phyloP scores from a whole-genome alignment of 2,888 invertebrate genomes.

The Dryocosmus kuriphilus region DNA sequence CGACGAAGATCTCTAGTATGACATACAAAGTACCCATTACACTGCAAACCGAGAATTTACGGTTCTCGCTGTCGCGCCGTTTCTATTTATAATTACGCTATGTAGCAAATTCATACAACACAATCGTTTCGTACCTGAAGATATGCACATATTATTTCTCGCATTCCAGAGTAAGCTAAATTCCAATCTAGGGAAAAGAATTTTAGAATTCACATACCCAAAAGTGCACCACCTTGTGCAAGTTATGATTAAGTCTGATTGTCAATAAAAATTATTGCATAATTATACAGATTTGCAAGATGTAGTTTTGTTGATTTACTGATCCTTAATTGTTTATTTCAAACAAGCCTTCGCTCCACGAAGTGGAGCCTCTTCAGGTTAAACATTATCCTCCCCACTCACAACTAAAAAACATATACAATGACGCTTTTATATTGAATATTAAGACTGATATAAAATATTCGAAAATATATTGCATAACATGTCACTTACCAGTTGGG shows the following conservation, averaged over 20 bases:
- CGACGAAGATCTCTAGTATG: background rate
- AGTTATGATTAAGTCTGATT: background rate
- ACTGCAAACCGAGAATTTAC: constrained; percentile 71
- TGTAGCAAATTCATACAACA: constrained; percentile 14
- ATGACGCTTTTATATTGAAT: too few species aligned
- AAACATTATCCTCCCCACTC: too few species aligned
- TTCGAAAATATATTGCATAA: too few species aligned
- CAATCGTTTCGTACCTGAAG: constrained; percentile 19
- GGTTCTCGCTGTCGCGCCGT: constrained; percentile 69
- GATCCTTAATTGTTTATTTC: too few species aligned
- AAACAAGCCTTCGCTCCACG: too few species aligned
- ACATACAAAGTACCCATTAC: constrained; percentile 18
- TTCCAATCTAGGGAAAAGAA: background rate
- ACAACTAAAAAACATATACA: too few species aligned
- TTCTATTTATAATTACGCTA: constrained; percentile 68
- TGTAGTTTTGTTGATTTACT: too few species aligned
- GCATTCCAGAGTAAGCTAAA: background rate
- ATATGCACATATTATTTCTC: constrained; percentile 1
- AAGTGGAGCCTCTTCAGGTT: too few species aligned
- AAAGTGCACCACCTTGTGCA: background rate
- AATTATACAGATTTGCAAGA: too few species aligned
- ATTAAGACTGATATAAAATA: too few species aligned
- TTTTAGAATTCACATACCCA: background rate
- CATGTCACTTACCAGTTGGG: too few species aligned
- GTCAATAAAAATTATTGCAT: background rate